Conservation (phyloP, 2,888 invertebrate species). For the Thera britannica region DNA sequence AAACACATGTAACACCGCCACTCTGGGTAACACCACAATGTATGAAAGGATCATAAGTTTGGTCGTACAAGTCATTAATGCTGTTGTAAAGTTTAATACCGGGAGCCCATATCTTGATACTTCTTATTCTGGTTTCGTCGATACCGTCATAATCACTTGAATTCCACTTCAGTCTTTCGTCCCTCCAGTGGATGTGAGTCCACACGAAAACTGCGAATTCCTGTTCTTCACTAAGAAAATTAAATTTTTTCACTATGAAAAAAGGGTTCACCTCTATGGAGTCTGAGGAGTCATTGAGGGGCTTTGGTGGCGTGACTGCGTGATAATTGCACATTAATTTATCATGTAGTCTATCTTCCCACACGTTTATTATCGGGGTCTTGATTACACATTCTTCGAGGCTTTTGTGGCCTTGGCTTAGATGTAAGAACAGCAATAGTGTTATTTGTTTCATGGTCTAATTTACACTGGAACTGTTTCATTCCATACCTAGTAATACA, state of each 20-base stretch:
- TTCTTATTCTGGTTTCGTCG: constrained; percentile 15
- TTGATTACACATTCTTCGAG: constrained; percentile 32
- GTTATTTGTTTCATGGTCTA: constrained; percentile 24
- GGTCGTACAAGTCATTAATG: constrained; percentile 19
- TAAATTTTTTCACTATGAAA: constrained; percentile 51
- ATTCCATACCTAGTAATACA: not conserved
- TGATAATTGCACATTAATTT: constrained; percentile 32
- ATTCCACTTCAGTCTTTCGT: constrained; percentile 57
- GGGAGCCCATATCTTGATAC: constrained; percentile 48
- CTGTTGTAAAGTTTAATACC: constrained; percentile 44
- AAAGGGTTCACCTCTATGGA: constrained; percentile 34
- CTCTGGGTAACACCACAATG: constrained; percentile 29
- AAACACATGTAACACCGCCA: constrained; percentile 31
- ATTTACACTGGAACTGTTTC: constrained; percentile 19
- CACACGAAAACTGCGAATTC: constrained; percentile 43
- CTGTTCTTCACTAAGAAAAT: constrained; percentile 45
- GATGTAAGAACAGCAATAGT: constrained; percentile 23
- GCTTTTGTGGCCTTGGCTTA: constrained; percentile 12
- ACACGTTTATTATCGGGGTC: constrained; percentile 34
- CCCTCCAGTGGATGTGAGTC: constrained; percentile 46
- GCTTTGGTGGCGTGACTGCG: constrained; percentile 6
- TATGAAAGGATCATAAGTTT: constrained; percentile 2
- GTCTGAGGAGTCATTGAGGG: constrained; percentile 21
- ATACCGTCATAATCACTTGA: constrained; percentile 48
- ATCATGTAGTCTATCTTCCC: constrained; percentile 38